Base-by-base conservation (phyloP, 2,888 invertebrate species). In the Pterostichus niger region DNA sequence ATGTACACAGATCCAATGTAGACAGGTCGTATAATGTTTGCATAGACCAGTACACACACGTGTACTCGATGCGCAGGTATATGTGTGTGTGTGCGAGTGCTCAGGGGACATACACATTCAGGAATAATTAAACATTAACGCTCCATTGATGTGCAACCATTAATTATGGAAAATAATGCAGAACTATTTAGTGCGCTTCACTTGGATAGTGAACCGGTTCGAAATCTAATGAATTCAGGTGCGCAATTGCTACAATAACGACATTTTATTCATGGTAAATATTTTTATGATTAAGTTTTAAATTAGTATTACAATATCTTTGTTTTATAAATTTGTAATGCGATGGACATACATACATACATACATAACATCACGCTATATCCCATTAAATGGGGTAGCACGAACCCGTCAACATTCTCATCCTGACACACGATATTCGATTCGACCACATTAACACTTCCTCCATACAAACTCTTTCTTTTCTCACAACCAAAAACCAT, bases 121-220 rank as follows among this genome's bases (percentile, higher is more conserved):
- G 84, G 83, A 84, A 84, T 86, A 86, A 87, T 88, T 88, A 87
- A 88, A 88, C 87, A 87, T 88, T 88, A 88, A 87, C 86, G 85
- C 86, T 84, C 86, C 86, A 88, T 88, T 87, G 87, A 86, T 85
- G 87, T 87, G 86, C 87, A 85, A 85, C 87, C 86, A 86, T 85
- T 86, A 86, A 86, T 84, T 83, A 85, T 84, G 85, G 84, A 85
- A 85, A 85, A 83, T 83, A 76, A 77, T 77, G 77, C 68, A 17
- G 35, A 52, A 76, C 77, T 76, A 52, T 83, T 83, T 83, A 77
- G 68, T 17, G 75, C 9, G 44, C 68, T 71, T 17, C 68, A 71
- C 68, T 44, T 44, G 15, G 35, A 9, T 64, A 40, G 35, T 13
- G 64, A 64, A 64, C 68, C 17, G 68, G 44, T 44, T 15, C n/a